A percentile compares a stretch with the other conserved stretches of the same genome.
phyloP scores from a whole-genome alignment of 2,888 invertebrate species.

The Tenthredo livida region DNA sequence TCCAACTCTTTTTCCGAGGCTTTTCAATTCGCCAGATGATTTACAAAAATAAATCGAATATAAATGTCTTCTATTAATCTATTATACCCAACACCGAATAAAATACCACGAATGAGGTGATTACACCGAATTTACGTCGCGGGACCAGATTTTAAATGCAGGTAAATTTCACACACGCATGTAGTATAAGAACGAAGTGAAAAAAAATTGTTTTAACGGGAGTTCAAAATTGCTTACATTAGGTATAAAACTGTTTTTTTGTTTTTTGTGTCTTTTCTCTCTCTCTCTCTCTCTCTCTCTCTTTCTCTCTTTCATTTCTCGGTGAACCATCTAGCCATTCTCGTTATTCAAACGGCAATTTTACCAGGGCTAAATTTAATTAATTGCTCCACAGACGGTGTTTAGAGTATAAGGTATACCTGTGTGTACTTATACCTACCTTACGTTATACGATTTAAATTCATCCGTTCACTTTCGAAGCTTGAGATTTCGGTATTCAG shows the following conservation, averaged over 20 bases:
- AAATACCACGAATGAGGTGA: background rate
- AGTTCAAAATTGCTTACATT: background rate
- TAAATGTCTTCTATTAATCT: background rate
- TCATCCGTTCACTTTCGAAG: background rate
- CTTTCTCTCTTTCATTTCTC: background rate
- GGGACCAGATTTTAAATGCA: too few species aligned
- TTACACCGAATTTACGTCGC: background rate
- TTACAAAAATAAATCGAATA: background rate
- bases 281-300: too few species aligned
- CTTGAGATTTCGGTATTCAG: background rate
- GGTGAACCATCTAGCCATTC: background rate
- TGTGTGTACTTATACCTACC: background rate
- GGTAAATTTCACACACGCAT: background rate
- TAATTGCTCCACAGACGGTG: background rate
- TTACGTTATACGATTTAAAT: background rate
- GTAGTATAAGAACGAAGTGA: background rate
- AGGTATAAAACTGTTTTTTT: background rate
- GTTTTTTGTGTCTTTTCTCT: too few species aligned
- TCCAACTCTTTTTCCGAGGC: background rate
- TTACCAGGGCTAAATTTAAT: background rate
- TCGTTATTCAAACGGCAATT: background rate
- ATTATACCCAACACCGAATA: background rate
- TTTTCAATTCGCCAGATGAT: conserved; percentile 32
- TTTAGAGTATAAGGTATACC: background rate
- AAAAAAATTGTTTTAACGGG: background rate